Conservation (phyloP, 92 coral and sea anemone genomes). For the Palythoa grandiflora region DNA sequence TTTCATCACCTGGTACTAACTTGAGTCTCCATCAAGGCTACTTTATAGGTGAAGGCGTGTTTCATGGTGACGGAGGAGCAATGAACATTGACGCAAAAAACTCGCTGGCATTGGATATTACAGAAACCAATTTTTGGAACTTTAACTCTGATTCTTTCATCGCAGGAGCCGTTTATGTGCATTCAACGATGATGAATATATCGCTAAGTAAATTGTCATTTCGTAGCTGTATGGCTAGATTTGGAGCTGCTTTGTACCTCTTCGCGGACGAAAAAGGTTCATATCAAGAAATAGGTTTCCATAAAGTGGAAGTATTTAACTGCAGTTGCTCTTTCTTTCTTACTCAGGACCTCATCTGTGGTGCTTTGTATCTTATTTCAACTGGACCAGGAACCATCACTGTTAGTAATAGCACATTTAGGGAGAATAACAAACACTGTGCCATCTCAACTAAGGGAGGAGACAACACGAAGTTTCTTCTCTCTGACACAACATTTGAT, state of each 20-base stretch:
- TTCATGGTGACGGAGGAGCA: conserved; percentile 14
- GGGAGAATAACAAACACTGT: neutral
- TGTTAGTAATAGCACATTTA: neutral
- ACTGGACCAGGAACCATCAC: neutral
- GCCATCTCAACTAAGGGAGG: neutral
- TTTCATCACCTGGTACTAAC: conserved; percentile 6
- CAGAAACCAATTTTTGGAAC: neutral
- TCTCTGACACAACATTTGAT: neutral
- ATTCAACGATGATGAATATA: neutral
- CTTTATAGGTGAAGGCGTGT: neutral
- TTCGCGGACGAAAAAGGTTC: neutral
- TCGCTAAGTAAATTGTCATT: neutral
- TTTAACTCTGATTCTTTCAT: neutral
- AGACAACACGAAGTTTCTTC: neutral
- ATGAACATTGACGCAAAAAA: neutral
- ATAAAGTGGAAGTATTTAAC: conserved; percentile 22
- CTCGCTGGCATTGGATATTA: neutral
- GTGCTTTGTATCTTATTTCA: neutral
- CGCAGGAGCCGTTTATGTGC: neutral
- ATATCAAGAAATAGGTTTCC: neutral
- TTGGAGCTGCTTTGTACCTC: conserved; percentile 12
- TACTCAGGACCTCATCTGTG: neutral
- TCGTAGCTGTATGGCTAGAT: neutral
- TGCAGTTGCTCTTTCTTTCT: neutral
- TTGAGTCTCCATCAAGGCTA: neutral